Evolutionary conservation across 2,797 vertebrate genomes (phyloP), one percentile per base, ranked within the genome.

Genomic region (Harpagifer antarcticus): DNA sequence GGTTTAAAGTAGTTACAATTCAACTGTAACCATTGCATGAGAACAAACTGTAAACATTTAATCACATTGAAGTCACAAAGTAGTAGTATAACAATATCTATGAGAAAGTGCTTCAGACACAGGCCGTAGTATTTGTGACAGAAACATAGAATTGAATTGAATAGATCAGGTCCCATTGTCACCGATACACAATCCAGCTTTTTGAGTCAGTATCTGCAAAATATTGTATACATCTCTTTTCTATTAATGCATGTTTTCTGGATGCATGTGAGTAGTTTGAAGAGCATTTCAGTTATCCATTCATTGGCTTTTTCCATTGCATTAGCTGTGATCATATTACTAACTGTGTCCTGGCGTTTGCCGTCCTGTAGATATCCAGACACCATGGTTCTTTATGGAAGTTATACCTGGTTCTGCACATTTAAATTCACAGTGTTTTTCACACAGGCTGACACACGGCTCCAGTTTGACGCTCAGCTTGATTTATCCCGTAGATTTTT

Each of bases 221-320:
- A 9, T 2, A 37, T 37, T 77, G 52, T 4, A 23, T 84, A 83
- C 80, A 83, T 75, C 69, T 71, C 62, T 79, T 68, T 27, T 27
- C 23, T 13, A 47, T 56, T 48, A 3, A 5, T 68, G 15, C 33
- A 37, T 8, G 43, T 63, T 9, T 55, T 2, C 19, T 68, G 61
- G 57, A 74, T 74, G 85, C 84, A 89, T 85, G 87, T 47, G 40
- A 68, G 9, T 83, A 66, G 42, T 49, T 68, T 68, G 23, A 80
- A 45, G 16, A 53, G 27, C 3, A 56, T 80, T 76, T 67, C 3
- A 42, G 8, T 27, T 48, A 17, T 43, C 60, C 50, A 31, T 57
- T 45, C 1, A 53, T 62, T 17, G 16, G 56, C 53, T 12, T 49
- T 0, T 65, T 68, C 31, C 70, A 13, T 5, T 37, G 16, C 53